Percentiles rank a stretch among this genome's conserved stretches.
phyloP scores from a whole-genome alignment of 2,113 vertebrate genomes.

The Todiramphus saurophagus region DNA sequence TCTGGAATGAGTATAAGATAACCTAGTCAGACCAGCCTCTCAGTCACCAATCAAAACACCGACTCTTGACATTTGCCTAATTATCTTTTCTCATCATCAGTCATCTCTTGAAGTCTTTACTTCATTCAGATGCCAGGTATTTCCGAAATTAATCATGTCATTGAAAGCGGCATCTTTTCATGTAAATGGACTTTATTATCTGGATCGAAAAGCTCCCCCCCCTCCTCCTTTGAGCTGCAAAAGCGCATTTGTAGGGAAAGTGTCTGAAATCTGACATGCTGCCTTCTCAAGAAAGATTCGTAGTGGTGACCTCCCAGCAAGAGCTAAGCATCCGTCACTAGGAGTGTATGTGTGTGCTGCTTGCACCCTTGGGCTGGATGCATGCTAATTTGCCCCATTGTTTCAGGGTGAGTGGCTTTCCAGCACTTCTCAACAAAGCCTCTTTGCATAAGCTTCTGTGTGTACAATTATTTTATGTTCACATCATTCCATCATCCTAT shows the following conservation, averaged over 20 bases:
- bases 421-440: constrained; percentile 84
- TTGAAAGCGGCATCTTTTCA: constrained; percentile 82
- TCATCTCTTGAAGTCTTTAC: constrained; percentile 76
- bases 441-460: constrained; percentile 74
- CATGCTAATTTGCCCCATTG: constrained; percentile 86
- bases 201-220: constrained; percentile 61
- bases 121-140: constrained; percentile 85
- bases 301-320: constrained; percentile 79
- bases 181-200: constrained; percentile 82
- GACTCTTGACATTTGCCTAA: constrained; percentile 79
- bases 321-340: constrained; percentile 78
- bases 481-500: constrained; percentile 79
- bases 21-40: constrained; percentile 62
- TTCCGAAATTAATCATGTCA: constrained; percentile 84
- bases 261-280: constrained; percentile 79
- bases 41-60: constrained; percentile 74
- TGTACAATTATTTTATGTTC: constrained; percentile 79
- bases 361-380: constrained; percentile 73
- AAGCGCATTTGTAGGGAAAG: constrained; percentile 74
- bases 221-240: constrained; percentile 68
- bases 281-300: constrained; percentile 77
- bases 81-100: constrained; percentile 81
- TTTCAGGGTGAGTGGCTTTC: constrained; percentile 87
- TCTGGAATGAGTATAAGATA: constrained; percentile 63
- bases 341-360: constrained; percentile 49